These are phyloP conservation scores for Pipra filicauda DNA, from an alignment of 2,113 vertebrate species.

Conservation along the genomic window DNA sequence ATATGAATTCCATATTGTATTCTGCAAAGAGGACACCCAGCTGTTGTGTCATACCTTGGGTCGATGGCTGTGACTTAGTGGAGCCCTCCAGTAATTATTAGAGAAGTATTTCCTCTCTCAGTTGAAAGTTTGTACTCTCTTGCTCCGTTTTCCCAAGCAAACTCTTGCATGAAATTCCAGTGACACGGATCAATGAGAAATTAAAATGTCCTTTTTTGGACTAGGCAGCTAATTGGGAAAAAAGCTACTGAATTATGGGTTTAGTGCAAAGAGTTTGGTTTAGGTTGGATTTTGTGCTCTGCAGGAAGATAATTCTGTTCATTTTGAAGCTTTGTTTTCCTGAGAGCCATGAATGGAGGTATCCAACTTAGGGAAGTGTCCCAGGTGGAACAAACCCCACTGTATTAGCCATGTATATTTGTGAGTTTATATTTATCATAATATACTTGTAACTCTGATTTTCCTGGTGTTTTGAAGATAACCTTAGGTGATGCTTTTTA, in stretches of 20 bases:
- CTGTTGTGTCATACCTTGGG: background rate
- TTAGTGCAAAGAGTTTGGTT: background rate
- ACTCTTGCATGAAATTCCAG: background rate
- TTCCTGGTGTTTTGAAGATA: background rate
- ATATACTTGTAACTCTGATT: background rate
- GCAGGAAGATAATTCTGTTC: background rate
- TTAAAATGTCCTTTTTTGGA: background rate
- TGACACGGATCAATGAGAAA: background rate
- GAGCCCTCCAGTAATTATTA: background rate
- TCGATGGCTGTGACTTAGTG: background rate
- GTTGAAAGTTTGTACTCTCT: background rate
- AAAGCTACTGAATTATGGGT: background rate
- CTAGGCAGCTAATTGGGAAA: background rate
- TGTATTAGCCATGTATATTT: background rate
- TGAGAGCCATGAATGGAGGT: background rate
- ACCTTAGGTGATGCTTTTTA: background rate
- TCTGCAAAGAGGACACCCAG: background rate
- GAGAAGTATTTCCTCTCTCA: constrained; percentile 4
- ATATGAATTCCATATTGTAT: background rate
- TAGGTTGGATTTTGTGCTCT: background rate
- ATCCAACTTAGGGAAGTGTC: background rate
- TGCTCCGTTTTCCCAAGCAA: background rate
- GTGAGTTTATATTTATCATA: fast-evolving
- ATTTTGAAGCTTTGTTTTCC: background rate
- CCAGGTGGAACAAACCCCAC: background rate